These are phyloP conservation scores for Plodia interpunctella DNA, from an alignment of 1,140 invertebrate genomes.

Conservation along the genomic window DNA sequence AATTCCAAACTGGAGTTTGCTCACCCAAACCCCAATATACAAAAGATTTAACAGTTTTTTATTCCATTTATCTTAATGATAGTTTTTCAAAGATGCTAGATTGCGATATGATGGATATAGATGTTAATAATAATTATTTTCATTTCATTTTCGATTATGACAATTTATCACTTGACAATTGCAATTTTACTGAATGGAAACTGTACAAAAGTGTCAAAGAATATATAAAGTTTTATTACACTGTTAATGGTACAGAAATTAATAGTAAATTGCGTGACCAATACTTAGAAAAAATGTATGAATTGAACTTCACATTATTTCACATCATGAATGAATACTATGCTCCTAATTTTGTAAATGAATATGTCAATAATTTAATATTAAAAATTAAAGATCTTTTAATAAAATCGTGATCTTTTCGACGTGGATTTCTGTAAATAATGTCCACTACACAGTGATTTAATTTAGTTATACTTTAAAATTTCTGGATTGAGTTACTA, in stretches of 20 bases:
- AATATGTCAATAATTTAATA: slow-evolving; percentile 45
- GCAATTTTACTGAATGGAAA: slow-evolving; percentile 7
- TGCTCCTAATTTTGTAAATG: slow-evolving; percentile 30
- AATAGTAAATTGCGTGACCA: not conserved
- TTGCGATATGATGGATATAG: not conserved
- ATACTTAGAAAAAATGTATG: not conserved
- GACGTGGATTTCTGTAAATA: too few relatives aligned
- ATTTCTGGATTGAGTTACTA: too few relatives aligned
- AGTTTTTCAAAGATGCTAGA: not conserved
- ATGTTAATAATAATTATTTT: not conserved
- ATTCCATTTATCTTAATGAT: not conserved
- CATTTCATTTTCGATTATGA: not conserved
- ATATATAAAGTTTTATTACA: slow-evolving; percentile 22
- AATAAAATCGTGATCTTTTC: too few relatives aligned
- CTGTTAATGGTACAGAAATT: not conserved
- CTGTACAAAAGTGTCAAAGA: slow-evolving; percentile 20
- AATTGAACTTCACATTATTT: not conserved
- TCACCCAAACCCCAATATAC: too few relatives aligned
- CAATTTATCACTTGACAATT: not conserved
- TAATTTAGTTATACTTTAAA: too few relatives aligned
- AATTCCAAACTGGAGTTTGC: slow-evolving; percentile 28
- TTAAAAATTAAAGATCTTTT: slow-evolving; percentile 28
- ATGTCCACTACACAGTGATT: too few relatives aligned
- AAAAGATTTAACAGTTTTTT: not conserved
- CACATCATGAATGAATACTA: slow-evolving; percentile 32